These are phyloP conservation scores for Sturnira hondurensis DNA, from an alignment of 2,113 vertebrate species.

Conservation along the genomic window DNA sequence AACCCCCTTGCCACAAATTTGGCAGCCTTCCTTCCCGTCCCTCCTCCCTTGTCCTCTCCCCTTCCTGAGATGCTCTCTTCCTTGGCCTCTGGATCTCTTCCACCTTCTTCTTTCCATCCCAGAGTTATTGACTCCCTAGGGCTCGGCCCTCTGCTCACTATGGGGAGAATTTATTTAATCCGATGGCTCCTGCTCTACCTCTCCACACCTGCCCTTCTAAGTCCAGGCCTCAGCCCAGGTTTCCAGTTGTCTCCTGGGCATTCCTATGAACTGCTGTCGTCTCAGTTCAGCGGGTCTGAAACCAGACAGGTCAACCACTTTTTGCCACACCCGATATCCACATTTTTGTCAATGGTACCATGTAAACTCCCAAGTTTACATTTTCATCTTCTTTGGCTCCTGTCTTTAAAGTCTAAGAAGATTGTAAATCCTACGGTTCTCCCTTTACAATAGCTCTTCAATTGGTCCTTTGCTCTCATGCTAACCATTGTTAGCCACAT, in stretches of 20 bases:
- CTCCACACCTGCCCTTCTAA: neutral
- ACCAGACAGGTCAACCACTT: neutral
- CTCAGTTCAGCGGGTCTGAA: neutral
- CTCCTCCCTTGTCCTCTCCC: neutral
- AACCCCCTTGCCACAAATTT: neutral
- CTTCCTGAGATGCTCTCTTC: neutral
- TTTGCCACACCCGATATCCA: neutral
- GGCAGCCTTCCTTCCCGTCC: neutral
- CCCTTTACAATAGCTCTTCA: neutral
- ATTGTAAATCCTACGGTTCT: neutral
- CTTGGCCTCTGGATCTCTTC: neutral
- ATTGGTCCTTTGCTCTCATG: neutral
- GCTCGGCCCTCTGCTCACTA: neutral
- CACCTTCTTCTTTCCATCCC: neutral
- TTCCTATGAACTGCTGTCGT: neutral
- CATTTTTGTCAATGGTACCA: neutral
- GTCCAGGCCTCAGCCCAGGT: neutral
- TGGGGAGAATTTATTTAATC: neutral
- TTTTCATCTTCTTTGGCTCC: slow-evolving; percentile 4
- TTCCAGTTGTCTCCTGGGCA: neutral
- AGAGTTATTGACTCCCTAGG: neutral
- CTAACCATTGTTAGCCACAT: neutral
- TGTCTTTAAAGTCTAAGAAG: slow-evolving; percentile 6
- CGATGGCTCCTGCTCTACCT: neutral
- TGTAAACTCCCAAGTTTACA: neutral